phyloP scores from a whole-genome alignment of 2,113 vertebrate genomes.

The Tachysurus fulvidraco region DNA sequence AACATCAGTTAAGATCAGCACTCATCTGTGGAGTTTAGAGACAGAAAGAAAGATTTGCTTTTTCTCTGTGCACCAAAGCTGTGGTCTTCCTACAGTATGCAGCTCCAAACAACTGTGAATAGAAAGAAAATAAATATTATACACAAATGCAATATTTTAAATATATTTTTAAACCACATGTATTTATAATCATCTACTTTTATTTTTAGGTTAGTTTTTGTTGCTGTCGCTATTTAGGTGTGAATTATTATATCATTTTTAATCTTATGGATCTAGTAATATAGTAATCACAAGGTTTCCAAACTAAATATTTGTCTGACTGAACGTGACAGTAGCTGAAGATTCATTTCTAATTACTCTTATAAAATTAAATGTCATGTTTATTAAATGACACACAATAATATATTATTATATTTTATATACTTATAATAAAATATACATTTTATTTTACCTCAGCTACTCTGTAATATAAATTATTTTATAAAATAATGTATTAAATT shows the following conservation, averaged over 20 bases:
- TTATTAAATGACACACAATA: neutral
- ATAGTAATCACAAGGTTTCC: too few species aligned
- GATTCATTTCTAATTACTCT: neutral
- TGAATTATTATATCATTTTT: neutral
- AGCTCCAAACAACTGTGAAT: neutral
- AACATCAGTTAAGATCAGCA: constrained; percentile 23
- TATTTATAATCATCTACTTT: neutral
- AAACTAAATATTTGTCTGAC: neutral
- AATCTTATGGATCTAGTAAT: neutral
- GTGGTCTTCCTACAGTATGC: neutral
- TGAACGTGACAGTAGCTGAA: neutral
- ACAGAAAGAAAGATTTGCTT: neutral
- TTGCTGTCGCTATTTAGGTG: neutral
- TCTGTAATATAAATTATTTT: neutral
- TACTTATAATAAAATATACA: too few species aligned
- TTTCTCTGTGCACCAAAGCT: neutral
- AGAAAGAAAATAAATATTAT: neutral
- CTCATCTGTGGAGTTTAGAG: neutral
- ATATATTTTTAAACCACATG: neutral
- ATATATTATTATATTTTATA: too few species aligned
- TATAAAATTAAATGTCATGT: neutral
- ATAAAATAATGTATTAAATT: neutral
- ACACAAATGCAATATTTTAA: neutral
- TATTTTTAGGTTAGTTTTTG: neutral
- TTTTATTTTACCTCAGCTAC: neutral